Evolutionary conservation across 2,113 vertebrate genomes (phyloP).

Genomic region (Rana temporaria): DNA sequence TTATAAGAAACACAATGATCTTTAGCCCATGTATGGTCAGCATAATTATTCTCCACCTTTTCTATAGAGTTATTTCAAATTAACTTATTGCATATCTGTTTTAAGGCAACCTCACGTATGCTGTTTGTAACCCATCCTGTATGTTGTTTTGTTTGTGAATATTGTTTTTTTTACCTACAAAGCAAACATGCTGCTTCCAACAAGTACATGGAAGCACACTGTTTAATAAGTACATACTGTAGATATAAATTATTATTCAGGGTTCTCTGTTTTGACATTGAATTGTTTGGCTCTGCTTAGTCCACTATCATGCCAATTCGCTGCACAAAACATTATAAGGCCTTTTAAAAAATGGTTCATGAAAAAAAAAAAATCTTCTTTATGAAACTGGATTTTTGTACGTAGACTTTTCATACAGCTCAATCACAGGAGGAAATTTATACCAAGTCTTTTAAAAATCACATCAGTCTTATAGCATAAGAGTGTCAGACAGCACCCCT

Average conservation of each 20-base stretch:
- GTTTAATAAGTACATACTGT: neutral
- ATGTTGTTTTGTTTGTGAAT: neutral
- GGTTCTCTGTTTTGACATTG: constrained; percentile 11
- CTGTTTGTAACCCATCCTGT: neutral
- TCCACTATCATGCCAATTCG: neutral
- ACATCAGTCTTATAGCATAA: constrained; percentile 40
- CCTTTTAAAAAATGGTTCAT: constrained; percentile 37
- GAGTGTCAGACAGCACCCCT: constrained; percentile 43
- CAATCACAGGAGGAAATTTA: constrained; percentile 45
- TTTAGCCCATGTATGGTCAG: too few relatives aligned
- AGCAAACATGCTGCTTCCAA: neutral
- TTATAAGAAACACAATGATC: too few relatives aligned
- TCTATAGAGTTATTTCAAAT: neutral
- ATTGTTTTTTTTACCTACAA: neutral
- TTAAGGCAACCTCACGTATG: constrained; percentile 21
- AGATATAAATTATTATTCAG: constrained; percentile 16
- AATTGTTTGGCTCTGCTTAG: constrained; percentile 4
- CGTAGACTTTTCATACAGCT: constrained; percentile 19
- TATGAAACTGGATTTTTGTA: constrained; percentile 17
- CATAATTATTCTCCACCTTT: neutral
- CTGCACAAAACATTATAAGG: constrained; percentile 5
- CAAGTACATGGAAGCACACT: neutral
- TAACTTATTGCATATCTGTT: neutral
- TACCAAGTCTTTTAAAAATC: constrained; percentile 33
- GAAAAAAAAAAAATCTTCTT: neutral